phyloP scores from a whole-genome alignment of 1,140 invertebrate species.

The Glossosoma conforme region DNA sequence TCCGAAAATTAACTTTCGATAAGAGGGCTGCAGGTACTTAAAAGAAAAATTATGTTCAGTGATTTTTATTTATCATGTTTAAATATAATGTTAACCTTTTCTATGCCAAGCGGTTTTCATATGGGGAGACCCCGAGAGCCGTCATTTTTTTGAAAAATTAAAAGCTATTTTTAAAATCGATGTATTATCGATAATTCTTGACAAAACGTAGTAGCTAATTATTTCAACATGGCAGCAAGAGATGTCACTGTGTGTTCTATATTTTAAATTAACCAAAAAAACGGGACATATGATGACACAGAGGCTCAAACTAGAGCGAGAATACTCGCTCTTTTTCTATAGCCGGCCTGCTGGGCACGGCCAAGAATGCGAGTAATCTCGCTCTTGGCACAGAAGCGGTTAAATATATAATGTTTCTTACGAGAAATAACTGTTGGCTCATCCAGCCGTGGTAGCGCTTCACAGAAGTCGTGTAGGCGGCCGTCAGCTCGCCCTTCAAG shows the following conservation, averaged over 20 bases:
- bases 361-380: background rate
- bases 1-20: too few species aligned
- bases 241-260: background rate
- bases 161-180: too few species aligned
- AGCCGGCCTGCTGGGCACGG: background rate
- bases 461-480: constrained; percentile 59
- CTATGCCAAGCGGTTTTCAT: too few species aligned
- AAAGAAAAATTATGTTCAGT: too few species aligned
- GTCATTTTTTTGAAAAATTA: too few species aligned
- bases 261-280: background rate
- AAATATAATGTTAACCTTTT: too few species aligned
- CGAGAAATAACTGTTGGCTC: constrained; percentile 59
- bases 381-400: background rate
- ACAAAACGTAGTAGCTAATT: too few species aligned
- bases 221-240: too few species aligned
- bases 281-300: background rate
- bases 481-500: constrained; percentile 52
- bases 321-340: background rate
- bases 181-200: too few species aligned
- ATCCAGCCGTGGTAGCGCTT: constrained; percentile 64
- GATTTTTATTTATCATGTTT: too few species aligned
- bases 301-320: background rate
- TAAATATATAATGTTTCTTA: constrained; percentile 38
- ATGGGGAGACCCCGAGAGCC: too few species aligned
- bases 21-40: too few species aligned